Conservation (phyloP, 2,888 invertebrate species). For the Hemicrepidius hirtus region DNA sequence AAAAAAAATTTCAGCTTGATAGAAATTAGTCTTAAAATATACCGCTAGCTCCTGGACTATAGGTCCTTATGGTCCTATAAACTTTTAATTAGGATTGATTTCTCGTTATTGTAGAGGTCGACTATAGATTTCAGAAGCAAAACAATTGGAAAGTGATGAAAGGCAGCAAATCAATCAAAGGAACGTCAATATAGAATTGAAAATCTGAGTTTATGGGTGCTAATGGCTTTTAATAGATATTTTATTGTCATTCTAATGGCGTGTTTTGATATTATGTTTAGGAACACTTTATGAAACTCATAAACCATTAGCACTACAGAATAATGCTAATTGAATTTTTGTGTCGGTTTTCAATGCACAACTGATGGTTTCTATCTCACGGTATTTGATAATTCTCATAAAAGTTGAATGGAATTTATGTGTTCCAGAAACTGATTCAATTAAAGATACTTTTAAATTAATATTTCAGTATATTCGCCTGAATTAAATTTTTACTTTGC, state of each 20-base stretch:
- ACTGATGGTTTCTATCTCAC: conserved; percentile 18
- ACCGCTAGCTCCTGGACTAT: too few species aligned
- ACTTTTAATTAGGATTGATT: conserved; percentile 10
- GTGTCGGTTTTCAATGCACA: conserved; percentile 25
- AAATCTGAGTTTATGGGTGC: conserved; percentile 26
- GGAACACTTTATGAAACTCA: conserved; percentile 29
- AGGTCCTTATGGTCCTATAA: neutral
- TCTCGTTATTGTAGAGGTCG: neutral
- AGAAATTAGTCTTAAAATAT: too few species aligned
- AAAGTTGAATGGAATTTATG: neutral
- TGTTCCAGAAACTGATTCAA: neutral
- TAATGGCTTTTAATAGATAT: conserved; percentile 33
- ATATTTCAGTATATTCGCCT: too few species aligned
- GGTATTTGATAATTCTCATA: conserved; percentile 16
- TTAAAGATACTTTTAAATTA: neutral
- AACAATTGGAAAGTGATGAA: conserved; percentile 13
- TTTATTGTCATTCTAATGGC: conserved; percentile 43
- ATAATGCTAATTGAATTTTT: conserved; percentile 47
- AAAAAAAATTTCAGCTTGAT: too few species aligned
- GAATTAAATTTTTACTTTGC: too few species aligned
- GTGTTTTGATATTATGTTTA: conserved; percentile 27
- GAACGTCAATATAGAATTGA: neutral
- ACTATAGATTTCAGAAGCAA: neutral
- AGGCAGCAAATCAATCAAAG: conserved; percentile 6
- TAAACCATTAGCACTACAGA: conserved; percentile 41